phyloP scores from a whole-genome alignment of 2,113 vertebrate species.

The Anser brachyrhynchus region DNA sequence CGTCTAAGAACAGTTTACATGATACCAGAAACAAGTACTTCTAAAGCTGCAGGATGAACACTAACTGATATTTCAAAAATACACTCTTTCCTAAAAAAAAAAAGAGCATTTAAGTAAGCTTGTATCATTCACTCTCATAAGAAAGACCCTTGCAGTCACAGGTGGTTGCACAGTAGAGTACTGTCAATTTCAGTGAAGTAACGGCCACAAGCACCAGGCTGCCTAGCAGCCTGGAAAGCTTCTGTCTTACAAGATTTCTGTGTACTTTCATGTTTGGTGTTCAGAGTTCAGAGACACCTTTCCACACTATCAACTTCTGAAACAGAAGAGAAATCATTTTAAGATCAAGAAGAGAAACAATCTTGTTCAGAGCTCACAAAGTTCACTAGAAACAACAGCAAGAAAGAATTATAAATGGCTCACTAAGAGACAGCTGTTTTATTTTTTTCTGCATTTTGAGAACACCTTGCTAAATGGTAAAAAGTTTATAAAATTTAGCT shows the following conservation, averaged over 20 bases:
- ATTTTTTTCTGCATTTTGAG: neutral
- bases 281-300: neutral
- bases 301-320: neutral
- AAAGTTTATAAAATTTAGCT: neutral
- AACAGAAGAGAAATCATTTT: neutral
- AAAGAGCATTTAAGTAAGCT: neutral
- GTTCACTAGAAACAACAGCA: neutral
- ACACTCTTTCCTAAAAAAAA: no score
- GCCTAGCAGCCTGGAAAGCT: neutral
- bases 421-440: neutral
- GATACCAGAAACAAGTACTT: neutral
- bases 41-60: neutral
- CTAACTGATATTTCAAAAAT: neutral
- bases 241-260: neutral
- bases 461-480: neutral
- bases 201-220: neutral
- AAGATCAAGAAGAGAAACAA: neutral
- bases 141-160: neutral
- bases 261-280: neutral
- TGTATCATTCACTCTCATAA: neutral
- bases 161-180: neutral
- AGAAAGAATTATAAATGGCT: neutral
- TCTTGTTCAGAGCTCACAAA: neutral
- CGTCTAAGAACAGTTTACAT: neutral
- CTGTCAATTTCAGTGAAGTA: neutral